Evolutionary conservation across 2,113 vertebrate species (phyloP).

Genomic region (Phaethon lepturus): DNA sequence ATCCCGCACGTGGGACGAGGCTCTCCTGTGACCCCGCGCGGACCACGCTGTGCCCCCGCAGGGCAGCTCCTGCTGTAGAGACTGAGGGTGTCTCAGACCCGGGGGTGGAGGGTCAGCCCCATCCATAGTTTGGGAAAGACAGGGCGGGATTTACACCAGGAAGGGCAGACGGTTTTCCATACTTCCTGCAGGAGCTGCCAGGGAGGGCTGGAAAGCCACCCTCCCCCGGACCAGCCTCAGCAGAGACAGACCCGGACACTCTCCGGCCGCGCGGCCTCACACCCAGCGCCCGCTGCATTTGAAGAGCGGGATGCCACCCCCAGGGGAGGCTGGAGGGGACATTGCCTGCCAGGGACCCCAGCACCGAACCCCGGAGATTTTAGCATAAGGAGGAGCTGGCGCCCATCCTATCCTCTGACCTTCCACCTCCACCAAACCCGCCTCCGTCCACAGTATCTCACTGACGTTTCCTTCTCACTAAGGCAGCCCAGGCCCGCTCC

Average conservation of each 20-base stretch:
- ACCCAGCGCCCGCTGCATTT: background rate
- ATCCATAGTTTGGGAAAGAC: background rate
- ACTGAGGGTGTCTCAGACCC: background rate
- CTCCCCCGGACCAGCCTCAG: background rate
- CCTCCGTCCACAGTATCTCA: background rate
- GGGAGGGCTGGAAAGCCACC: background rate
- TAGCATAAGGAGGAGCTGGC: background rate
- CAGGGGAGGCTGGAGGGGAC: background rate
- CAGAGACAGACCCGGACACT: background rate
- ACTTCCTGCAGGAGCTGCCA: background rate
- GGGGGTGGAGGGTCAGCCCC: background rate
- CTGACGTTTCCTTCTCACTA: background rate
- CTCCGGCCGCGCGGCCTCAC: background rate
- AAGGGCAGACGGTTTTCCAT: background rate
- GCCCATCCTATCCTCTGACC: background rate
- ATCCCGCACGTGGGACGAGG: fast-evolving
- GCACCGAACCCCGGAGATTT: background rate
- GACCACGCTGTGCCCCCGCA: fast-evolving
- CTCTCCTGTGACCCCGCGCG: background rate
- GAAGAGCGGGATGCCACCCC: background rate
- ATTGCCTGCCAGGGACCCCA: background rate
- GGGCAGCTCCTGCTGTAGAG: background rate
- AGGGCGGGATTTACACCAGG: background rate
- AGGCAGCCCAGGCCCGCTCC: background rate
- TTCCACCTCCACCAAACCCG: background rate